phyloP scores from a whole-genome alignment of 2,797 vertebrate species.

The Molossus molossus region DNA sequence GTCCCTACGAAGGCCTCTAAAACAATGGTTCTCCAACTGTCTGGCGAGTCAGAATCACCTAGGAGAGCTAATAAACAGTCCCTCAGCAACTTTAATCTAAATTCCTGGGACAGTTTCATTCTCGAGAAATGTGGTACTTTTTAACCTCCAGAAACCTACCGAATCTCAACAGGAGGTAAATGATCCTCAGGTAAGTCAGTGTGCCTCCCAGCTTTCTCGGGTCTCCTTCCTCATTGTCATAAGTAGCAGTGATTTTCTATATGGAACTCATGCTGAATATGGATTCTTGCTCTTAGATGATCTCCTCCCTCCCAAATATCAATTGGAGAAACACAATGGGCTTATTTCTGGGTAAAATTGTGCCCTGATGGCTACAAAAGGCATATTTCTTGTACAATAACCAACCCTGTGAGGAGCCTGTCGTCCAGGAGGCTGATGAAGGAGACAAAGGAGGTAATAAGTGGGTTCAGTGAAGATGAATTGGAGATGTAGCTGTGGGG shows the following conservation, averaged over 20 bases:
- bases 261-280: background rate
- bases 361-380: background rate
- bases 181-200: background rate
- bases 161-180: background rate
- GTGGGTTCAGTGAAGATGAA: background rate
- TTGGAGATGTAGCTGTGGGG: background rate
- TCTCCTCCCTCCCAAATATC: background rate
- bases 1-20: background rate
- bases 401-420: background rate
- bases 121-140: conserved; percentile 39
- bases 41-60: background rate
- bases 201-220: background rate
- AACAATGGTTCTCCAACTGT: conserved; percentile 11
- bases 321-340: conserved; percentile 10
- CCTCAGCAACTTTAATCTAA: conserved; percentile 55
- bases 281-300: background rate
- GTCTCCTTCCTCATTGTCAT: background rate
- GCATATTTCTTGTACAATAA: background rate
- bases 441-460: background rate
- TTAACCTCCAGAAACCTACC: conserved; percentile 28
- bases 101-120: background rate
- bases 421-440: background rate
- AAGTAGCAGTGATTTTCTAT: background rate
- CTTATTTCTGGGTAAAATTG: conserved; percentile 43
- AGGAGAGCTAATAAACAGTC: background rate